A percentile compares a stretch with the other conserved stretches of the same genome.
Conservation (phyloP, 2,113 vertebrate genomes). For the Myrmophylax atrothorax region DNA sequence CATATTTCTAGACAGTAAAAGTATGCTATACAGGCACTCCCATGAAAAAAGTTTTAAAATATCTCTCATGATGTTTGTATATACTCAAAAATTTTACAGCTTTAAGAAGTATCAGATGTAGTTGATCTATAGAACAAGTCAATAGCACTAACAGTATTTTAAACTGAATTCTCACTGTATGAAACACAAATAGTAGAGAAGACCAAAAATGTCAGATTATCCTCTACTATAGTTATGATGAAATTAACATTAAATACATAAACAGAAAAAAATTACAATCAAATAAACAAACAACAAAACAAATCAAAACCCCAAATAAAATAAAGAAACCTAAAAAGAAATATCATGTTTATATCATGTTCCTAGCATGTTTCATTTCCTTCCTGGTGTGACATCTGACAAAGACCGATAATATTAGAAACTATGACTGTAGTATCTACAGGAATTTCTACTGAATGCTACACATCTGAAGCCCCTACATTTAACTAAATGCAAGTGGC, state of each 20-base stretch:
- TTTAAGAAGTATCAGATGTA: neutral
- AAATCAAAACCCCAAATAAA: neutral
- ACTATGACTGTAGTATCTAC: neutral
- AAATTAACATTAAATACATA: neutral
- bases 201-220: neutral
- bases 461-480: neutral
- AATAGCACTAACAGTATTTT: neutral
- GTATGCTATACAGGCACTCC: neutral
- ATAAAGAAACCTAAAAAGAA: neutral
- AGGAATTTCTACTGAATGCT: neutral
- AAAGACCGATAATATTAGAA: neutral
- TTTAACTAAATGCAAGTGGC: neutral
- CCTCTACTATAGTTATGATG: neutral
- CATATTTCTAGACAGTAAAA: neutral
- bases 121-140: neutral
- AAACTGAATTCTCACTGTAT: neutral
- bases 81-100: neutral
- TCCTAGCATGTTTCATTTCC: neutral
- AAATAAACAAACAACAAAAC: neutral
- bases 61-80: neutral
- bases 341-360: neutral
- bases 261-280: neutral
- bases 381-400: neutral
- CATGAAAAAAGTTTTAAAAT: neutral
- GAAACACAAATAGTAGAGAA: neutral